These are phyloP conservation scores for Dissostichus mawsoni DNA, from an alignment of 2,113 vertebrate species.

Conservation along the genomic window DNA sequence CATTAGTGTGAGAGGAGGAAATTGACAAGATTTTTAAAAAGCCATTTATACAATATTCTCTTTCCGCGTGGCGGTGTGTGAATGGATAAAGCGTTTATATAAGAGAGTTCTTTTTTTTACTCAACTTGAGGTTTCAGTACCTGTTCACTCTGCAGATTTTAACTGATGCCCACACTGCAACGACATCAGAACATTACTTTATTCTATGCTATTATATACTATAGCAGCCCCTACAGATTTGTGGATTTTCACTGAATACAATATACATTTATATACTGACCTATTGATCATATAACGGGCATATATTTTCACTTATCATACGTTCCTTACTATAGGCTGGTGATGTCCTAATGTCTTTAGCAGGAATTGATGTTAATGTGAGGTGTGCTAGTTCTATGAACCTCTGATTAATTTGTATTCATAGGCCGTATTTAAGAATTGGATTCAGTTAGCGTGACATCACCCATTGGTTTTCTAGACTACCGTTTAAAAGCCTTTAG, in stretches of 20 bases:
- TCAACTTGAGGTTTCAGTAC: background rate
- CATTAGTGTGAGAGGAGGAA: conserved; percentile 81
- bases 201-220: background rate
- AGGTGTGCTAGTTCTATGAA: too few relatives aligned
- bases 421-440: too few relatives aligned
- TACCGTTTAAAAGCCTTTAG: too few relatives aligned
- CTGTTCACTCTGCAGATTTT: conserved; percentile 14
- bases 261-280: background rate
- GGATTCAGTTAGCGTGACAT: too few relatives aligned
- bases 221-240: background rate
- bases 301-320: too few relatives aligned
- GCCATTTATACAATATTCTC: conserved; percentile 74
- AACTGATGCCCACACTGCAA: conserved; percentile 10
- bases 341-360: too few relatives aligned
- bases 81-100: conserved; percentile 35
- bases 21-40: conserved; percentile 80
- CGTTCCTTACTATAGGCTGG: too few relatives aligned
- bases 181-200: background rate
- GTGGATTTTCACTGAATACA: background rate
- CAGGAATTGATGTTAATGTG: too few relatives aligned
- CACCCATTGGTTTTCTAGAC: too few relatives aligned
- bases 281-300: too few relatives aligned
- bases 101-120: background rate
- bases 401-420: too few relatives aligned
- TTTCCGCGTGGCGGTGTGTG: conserved; percentile 25